phyloP scores from a whole-genome alignment of 2,797 vertebrate genomes.

The Euthynnus affinis region DNA sequence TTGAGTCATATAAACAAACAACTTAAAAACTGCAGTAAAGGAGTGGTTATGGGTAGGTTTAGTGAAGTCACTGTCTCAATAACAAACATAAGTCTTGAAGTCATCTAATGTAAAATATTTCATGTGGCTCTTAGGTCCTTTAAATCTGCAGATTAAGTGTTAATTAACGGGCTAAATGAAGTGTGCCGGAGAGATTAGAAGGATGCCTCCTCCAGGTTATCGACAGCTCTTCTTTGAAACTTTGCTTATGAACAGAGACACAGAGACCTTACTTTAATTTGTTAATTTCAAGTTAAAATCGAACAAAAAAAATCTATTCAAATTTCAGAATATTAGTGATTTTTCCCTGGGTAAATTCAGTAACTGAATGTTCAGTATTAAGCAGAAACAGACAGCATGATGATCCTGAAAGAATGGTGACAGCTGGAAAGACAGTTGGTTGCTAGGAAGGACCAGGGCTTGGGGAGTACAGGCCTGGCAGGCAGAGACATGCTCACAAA shows the following conservation, averaged over 20 bases:
- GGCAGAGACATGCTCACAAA: constrained; percentile 2
- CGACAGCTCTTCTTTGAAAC: constrained; percentile 5
- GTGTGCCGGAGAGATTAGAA: constrained; percentile 51
- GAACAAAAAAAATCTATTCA: not conserved
- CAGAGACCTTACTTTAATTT: not conserved
- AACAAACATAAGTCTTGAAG: constrained; percentile 29
- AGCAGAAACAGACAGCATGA: constrained; percentile 21
- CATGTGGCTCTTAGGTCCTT: constrained; percentile 28
- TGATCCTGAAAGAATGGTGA: constrained; percentile 30
- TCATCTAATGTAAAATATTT: constrained; percentile 37
- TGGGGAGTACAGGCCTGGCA: constrained; percentile 46
- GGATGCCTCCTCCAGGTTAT: constrained; percentile 43
- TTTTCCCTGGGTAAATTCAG: constrained; percentile 5
- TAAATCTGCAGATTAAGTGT: constrained; percentile 46
- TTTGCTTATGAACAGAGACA: constrained; percentile 10
- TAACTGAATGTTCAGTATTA: not conserved
- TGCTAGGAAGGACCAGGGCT: constrained; percentile 26
- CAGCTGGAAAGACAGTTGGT: constrained; percentile 58
- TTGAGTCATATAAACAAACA: not conserved
- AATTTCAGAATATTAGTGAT: not conserved
- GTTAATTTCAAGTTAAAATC: not conserved
- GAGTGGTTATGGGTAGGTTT: not conserved
- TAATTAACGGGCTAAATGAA: constrained; percentile 67
- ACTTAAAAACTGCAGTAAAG: not conserved
- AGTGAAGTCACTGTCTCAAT: constrained; percentile 20